Base-by-base conservation (phyloP, 2,797 vertebrate genomes). In the Coregonus sp. region DNA sequence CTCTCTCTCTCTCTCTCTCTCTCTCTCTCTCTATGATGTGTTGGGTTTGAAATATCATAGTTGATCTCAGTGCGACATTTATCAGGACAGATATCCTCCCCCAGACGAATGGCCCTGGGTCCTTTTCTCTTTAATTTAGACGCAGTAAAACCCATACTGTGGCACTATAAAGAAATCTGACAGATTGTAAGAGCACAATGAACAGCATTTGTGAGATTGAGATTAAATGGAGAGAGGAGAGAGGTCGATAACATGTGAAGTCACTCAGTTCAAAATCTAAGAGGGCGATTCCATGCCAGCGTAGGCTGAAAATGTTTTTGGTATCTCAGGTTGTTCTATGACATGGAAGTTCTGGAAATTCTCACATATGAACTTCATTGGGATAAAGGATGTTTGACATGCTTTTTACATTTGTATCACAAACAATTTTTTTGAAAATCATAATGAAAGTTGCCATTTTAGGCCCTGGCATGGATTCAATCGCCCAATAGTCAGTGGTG, bases 61-160 rank as follows among this genome's bases (percentile, higher is more conserved):
- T 52, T 54, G 71, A 52, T 52, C 71, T 72, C 15, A 14, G 51
- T 35, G 51, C 59, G 71, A 59, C 71, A 72, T 72, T 72, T 72
- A 54, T 56, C 51, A 18, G 71, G 51, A 33, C 51, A 31, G 20
- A 71, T 71, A 15, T 54, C 71, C 71, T 56, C 71, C 29, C 70
- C 5, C 29, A 31, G 25, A 54, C 54, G 33, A 35, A 72, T 72
- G 31, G 52, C 71, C 31, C 15, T 11, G 71, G 52, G 51, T 63
- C 59, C 59, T 63, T 16, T 31, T 72, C 52, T 52, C 25, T 72
- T 72, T 72, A 33, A 72, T 59, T 72, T 72, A 52, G 52, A 72
- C 51, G 52, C 71, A n/a, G 20, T 72, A 59, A 72, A 72, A 72
- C 59, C 31, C 25, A 59, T 59, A 51, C 52, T 72, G 71, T 72